These are phyloP conservation scores for Aphis gossypii DNA, from an alignment of 1,140 invertebrate genomes.

Conservation along the genomic window DNA sequence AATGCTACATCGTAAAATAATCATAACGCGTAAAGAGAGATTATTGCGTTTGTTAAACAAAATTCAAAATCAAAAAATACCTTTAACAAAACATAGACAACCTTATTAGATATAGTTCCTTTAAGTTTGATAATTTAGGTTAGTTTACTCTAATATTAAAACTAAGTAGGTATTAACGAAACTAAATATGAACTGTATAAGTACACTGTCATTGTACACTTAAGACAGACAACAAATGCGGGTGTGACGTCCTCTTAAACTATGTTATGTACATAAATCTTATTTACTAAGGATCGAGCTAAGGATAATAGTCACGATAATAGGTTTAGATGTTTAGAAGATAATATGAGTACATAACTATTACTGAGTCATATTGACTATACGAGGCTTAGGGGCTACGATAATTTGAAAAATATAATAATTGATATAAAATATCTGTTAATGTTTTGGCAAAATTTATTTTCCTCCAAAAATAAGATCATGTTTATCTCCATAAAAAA, in stretches of 20 bases:
- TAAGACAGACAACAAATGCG: neutral
- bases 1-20: neutral
- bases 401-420: neutral
- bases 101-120: neutral
- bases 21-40: neutral
- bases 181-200: neutral
- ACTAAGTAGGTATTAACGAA: neutral
- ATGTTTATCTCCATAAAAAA: too few species aligned
- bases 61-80: neutral
- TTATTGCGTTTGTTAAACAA: neutral
- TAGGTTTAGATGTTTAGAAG: too few species aligned
- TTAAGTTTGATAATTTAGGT: neutral
- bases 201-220: neutral
- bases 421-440: neutral
- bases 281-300: neutral
- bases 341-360: neutral
- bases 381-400: neutral
- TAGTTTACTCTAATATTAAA: neutral
- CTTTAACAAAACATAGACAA: neutral
- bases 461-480: too few species aligned
- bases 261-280: conserved; percentile 12
- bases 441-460: neutral
- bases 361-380: neutral
- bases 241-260: neutral
- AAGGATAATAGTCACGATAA: neutral